phyloP scores from a whole-genome alignment of 2,888 invertebrate species.

The Drosophila sordidula region DNA sequence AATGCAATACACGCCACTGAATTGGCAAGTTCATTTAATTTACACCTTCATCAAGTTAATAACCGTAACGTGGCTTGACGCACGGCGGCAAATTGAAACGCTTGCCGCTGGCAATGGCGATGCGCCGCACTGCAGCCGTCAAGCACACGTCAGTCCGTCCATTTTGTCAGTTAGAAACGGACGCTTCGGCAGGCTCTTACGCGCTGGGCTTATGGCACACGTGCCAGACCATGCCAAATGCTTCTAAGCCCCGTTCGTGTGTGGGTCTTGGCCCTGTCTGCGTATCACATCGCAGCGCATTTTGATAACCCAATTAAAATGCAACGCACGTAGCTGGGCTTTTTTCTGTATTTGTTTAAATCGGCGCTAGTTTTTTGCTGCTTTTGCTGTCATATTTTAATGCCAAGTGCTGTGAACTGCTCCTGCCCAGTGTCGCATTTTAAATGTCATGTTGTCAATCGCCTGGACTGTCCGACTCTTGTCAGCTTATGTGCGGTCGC shows the following conservation, averaged over 20 bases:
- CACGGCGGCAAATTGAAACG: constrained; percentile 51
- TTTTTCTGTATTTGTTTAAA: constrained; percentile 40
- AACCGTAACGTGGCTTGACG: constrained; percentile 48
- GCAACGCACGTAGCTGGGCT: constrained; percentile 55
- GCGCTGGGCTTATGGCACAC: constrained; percentile 46
- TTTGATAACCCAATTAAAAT: constrained; percentile 52
- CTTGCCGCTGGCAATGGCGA: constrained; percentile 35
- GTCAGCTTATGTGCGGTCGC: constrained; percentile 63
- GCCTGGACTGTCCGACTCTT: constrained; percentile 38
- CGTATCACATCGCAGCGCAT: constrained; percentile 23
- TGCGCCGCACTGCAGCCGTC: constrained; percentile 15
- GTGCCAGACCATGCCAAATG: constrained; percentile 54
- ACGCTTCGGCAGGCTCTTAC: constrained; percentile 11
- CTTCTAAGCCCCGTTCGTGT: constrained; percentile 44
- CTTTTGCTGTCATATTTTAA: constrained; percentile 71
- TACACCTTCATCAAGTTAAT: constrained; percentile 57
- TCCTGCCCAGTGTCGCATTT: constrained; percentile 63
- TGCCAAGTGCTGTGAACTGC: constrained; percentile 49
- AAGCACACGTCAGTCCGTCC: constrained; percentile 9
- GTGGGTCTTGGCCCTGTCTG: constrained; percentile 26
- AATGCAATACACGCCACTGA: constrained; percentile 21
- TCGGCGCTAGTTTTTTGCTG: constrained; percentile 62
- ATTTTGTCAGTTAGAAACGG: constrained; percentile 41
- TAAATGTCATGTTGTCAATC: constrained; percentile 77
- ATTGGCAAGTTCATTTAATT: constrained; percentile 60